These are phyloP conservation scores for Anolis carolinensis DNA, from an alignment of 2,113 vertebrate species.

Conservation along the genomic window DNA sequence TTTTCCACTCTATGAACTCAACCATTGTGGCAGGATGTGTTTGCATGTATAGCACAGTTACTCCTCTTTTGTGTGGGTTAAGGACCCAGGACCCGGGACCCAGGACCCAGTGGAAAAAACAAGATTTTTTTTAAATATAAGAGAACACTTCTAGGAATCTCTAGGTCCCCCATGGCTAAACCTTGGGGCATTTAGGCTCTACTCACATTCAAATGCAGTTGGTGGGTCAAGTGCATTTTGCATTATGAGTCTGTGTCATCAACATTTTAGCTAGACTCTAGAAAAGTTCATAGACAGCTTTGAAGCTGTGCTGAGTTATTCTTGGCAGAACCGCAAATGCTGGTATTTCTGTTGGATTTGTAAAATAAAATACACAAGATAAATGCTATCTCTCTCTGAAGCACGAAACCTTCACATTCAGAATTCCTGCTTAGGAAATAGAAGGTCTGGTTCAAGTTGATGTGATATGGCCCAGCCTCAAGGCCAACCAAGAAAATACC, in stretches of 20 bases:
- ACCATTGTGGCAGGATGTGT: not conserved
- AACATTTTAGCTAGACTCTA: not conserved
- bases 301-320: not conserved
- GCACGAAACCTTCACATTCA: not conserved
- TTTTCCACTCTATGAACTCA: not conserved
- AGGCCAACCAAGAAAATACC: not conserved
- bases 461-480: not conserved
- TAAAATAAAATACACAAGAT: not conserved
- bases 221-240: too few species aligned
- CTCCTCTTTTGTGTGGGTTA: too few species aligned
- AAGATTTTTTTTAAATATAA: too few species aligned
- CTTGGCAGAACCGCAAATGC: not conserved
- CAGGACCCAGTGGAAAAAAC: too few species aligned
- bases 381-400: not conserved
- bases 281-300: not conserved
- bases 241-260: too few species aligned
- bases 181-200: too few species aligned
- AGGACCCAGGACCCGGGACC: too few species aligned
- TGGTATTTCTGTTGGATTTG: not conserved
- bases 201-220: too few species aligned
- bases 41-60: not conserved
- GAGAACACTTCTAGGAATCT: too few species aligned
- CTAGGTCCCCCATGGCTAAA: too few species aligned
- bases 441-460: slow-evolving; percentile 3
- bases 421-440: not conserved